Conservation (phyloP, 2,113 vertebrate genomes). For the Larimichthys crocea region DNA sequence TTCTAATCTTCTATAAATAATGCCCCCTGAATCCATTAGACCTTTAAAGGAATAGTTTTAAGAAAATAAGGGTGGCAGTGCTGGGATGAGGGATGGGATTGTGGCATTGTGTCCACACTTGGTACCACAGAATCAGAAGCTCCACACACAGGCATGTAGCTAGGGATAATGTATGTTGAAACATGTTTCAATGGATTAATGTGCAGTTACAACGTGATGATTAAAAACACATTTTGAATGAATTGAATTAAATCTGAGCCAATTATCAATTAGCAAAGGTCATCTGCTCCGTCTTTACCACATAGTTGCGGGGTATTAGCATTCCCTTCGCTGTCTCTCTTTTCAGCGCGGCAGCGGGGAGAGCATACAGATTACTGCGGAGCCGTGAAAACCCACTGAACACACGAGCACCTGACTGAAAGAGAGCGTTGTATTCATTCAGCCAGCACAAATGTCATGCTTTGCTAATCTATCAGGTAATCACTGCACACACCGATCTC, state of each 20-base stretch:
- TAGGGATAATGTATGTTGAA: too few relatives aligned
- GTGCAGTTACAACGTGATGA: too few relatives aligned
- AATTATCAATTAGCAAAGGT: neutral
- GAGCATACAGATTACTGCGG: slow-evolving; percentile 48
- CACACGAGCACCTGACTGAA: slow-evolving; percentile 50
- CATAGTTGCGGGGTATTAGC: slow-evolving; percentile 22
- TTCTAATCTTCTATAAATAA: too few relatives aligned
- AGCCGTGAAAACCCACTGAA: slow-evolving; percentile 44
- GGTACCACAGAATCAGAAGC: too few relatives aligned
- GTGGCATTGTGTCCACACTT: too few relatives aligned
- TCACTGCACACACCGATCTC: slow-evolving; percentile 14
- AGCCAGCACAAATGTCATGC: slow-evolving; percentile 41
- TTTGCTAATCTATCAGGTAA: slow-evolving; percentile 53
- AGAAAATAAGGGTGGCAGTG: too few relatives aligned
- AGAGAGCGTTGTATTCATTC: slow-evolving; percentile 51
- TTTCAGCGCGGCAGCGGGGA: slow-evolving; percentile 28
- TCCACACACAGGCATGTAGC: neutral
- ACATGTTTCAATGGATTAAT: too few relatives aligned
- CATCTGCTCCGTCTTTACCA: neutral
- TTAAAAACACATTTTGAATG: too few relatives aligned
- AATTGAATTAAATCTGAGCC: too few relatives aligned
- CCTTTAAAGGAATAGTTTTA: neutral
- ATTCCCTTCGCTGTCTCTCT: slow-evolving; percentile 38
- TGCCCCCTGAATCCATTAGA: too few relatives aligned
- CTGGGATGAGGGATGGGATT: too few relatives aligned